A percentile compares a stretch with the other conserved stretches of the same genome.
phyloP scores from a whole-genome alignment of 2,797 vertebrate genomes.

The Atherinosoma microstoma region DNA sequence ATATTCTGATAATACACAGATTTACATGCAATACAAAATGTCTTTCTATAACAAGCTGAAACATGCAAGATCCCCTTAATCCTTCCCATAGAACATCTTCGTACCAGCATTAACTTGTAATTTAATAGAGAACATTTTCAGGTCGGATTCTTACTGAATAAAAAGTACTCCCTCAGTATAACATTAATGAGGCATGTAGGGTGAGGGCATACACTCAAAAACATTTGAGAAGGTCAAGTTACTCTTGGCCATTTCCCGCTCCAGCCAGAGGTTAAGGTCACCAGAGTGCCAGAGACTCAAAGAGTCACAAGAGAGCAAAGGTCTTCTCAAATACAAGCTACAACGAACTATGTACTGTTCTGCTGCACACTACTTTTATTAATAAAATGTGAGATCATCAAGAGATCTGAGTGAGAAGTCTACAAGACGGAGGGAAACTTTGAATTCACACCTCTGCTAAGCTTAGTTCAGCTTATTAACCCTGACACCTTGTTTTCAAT shows the following conservation, averaged over 20 bases:
- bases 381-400: slow-evolving; percentile 8
- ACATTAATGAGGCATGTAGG: slow-evolving; percentile 41
- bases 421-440: slow-evolving; percentile 6
- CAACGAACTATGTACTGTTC: slow-evolving; percentile 4
- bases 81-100: slow-evolving; percentile 6
- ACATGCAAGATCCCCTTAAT: slow-evolving; percentile 6
- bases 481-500: background rate
- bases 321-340: slow-evolving; percentile 14
- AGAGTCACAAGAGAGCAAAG: slow-evolving; percentile 37
- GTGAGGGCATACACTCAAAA: slow-evolving; percentile 40
- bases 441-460: slow-evolving; percentile 15
- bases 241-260: slow-evolving; percentile 52
- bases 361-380: slow-evolving; percentile 3
- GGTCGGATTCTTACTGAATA: slow-evolving; percentile 3
- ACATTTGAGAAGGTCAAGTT: slow-evolving; percentile 66
- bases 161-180: slow-evolving; percentile 24
- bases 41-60: background rate
- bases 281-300: slow-evolving; percentile 49
- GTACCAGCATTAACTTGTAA: background rate
- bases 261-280: slow-evolving; percentile 69
- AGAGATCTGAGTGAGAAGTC: background rate
- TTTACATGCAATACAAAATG: background rate
- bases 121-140: background rate
- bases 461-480: background rate
- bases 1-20: background rate